Evolutionary conservation across 2,113 vertebrate genomes (phyloP).

Genomic region (Felis catus): DNA sequence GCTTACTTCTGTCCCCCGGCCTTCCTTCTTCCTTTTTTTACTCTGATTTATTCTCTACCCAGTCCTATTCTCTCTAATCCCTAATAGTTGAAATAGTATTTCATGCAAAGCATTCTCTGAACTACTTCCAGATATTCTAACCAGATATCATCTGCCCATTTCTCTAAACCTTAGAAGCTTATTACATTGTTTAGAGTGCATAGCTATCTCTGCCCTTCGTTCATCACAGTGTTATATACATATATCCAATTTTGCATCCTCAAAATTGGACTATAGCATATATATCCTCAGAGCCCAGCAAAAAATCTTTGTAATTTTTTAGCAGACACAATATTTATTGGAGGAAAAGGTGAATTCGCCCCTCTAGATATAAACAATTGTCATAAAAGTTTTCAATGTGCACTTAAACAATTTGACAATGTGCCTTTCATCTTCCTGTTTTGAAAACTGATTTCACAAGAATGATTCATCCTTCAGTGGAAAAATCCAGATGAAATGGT

Average conservation of each 20-base stretch:
- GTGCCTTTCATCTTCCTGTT: conserved; percentile 45
- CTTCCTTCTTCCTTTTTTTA: background rate
- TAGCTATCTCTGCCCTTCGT: background rate
- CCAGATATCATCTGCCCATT: background rate
- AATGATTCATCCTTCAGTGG: conserved; percentile 49
- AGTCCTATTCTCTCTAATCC: background rate
- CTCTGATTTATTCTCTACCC: background rate
- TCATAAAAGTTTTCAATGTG: background rate
- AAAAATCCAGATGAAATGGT: conserved; percentile 22
- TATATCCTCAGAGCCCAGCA: background rate
- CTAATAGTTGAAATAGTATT: background rate
- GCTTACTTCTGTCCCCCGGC: background rate
- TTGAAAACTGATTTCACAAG: conserved; percentile 32
- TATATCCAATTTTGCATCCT: background rate
- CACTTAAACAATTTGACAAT: conserved; percentile 19
- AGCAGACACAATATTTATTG: background rate
- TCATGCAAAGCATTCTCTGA: conserved; percentile 1
- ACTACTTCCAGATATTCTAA: background rate
- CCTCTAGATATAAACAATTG: background rate
- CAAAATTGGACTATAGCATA: background rate
- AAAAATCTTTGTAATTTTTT: background rate
- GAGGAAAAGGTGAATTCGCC: background rate
- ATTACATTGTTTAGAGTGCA: background rate
- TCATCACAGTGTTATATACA: background rate
- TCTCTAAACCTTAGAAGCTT: background rate